phyloP scores from a whole-genome alignment of 2,888 invertebrate species.

The Cataglyphis rosenhaueri region DNA sequence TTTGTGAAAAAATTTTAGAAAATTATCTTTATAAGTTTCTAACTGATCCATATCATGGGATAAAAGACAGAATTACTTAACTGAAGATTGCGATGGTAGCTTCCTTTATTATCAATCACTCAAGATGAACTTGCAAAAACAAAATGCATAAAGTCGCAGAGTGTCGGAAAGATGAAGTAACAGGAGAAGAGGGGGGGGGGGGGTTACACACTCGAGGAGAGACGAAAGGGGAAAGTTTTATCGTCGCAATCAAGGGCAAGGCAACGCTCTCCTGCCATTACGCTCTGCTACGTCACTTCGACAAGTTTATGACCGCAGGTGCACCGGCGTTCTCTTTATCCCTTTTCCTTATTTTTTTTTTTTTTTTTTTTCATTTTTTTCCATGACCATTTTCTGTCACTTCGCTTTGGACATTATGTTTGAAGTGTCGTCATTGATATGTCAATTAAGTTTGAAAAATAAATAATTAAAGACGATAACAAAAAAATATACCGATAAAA shows the following conservation, averaged over 20 bases:
- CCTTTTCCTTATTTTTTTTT: neutral
- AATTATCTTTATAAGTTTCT: neutral
- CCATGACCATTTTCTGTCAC: slow-evolving; percentile 21
- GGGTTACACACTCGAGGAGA: slow-evolving; percentile 5
- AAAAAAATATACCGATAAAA: neutral
- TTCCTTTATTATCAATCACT: slow-evolving; percentile 36
- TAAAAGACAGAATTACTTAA: slow-evolving; percentile 9
- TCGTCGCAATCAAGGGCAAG: slow-evolving; percentile 73
- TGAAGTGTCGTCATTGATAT: neutral
- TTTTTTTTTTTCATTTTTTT: neutral
- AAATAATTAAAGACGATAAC: neutral
- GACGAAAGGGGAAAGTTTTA: slow-evolving; percentile 63
- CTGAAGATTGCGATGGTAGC: neutral
- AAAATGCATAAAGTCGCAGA: slow-evolving; percentile 39
- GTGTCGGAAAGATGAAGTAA: slow-evolving; percentile 27
- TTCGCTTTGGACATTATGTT: slow-evolving; percentile 24
- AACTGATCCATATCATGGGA: neutral
- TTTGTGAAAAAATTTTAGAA: neutral
- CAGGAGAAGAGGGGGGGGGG: neutral
- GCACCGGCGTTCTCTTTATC: slow-evolving; percentile 58
- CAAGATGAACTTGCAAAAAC: slow-evolving; percentile 32
- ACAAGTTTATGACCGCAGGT: slow-evolving; percentile 76
- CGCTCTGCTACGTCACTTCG: slow-evolving; percentile 67
- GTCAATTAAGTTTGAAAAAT: neutral
- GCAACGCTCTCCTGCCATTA: slow-evolving; percentile 65